Conservation (phyloP, 2,888 invertebrate species). For the Aproaerema taeniolella region DNA sequence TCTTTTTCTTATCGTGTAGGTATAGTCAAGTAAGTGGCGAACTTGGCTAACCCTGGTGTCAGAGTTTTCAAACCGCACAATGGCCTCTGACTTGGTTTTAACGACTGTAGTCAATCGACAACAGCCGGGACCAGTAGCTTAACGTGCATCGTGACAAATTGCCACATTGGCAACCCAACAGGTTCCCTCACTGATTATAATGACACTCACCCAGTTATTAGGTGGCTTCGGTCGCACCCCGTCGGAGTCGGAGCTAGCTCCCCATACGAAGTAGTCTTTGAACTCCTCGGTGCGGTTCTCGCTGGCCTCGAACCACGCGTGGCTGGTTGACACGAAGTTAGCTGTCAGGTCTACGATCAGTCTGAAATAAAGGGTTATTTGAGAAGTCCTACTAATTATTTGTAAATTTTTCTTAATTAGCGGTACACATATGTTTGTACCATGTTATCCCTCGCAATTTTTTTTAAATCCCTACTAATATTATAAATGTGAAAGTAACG, state of each 20-base stretch:
- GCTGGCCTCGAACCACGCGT: slow-evolving; percentile 85
- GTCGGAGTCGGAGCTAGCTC: slow-evolving; percentile 41
- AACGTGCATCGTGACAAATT: too few relatives aligned
- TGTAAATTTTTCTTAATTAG: too few relatives aligned
- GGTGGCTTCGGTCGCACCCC: slow-evolving; percentile 61
- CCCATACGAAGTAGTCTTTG: slow-evolving; percentile 89
- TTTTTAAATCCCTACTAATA: neutral
- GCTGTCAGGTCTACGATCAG: slow-evolving; percentile 87
- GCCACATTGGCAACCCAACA: too few relatives aligned
- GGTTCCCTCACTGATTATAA: too few relatives aligned
- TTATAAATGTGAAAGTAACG: neutral
- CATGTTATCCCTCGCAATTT: neutral
- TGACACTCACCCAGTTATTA: slow-evolving; percentile 83
- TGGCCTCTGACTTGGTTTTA: too few relatives aligned
- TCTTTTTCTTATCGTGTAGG: too few relatives aligned
- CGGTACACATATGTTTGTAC: neutral
- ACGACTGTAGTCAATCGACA: too few relatives aligned
- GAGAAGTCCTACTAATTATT: too few relatives aligned
- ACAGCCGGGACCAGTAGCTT: too few relatives aligned
- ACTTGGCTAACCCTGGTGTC: too few relatives aligned
- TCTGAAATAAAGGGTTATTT: slow-evolving; percentile 32
- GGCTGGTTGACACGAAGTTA: slow-evolving; percentile 81
- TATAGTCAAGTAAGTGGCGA: too few relatives aligned
- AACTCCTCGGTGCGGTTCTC: slow-evolving; percentile 76
- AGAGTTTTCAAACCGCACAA: too few relatives aligned